phyloP scores from a whole-genome alignment of 2,888 invertebrate genomes.

The Hipparchia sbordonii region DNA sequence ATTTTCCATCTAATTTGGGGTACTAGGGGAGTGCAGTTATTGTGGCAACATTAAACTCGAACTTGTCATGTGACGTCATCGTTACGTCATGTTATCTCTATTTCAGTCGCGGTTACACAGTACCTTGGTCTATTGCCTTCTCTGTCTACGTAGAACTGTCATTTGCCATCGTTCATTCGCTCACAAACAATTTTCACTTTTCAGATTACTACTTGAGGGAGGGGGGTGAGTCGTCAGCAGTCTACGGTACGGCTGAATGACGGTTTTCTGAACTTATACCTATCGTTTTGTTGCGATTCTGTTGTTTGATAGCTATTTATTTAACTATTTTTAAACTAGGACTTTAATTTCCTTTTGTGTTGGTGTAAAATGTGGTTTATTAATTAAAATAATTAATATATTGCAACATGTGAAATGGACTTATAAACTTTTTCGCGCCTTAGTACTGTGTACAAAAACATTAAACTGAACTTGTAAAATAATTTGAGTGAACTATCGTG shows the following conservation, averaged over 20 bases:
- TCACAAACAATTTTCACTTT: too few relatives aligned
- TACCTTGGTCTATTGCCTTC: too few relatives aligned
- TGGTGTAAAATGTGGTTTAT: not conserved
- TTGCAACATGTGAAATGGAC: not conserved
- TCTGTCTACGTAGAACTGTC: too few relatives aligned
- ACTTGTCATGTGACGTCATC: too few relatives aligned
- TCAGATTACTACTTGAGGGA: too few relatives aligned
- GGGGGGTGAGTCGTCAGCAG: not conserved
- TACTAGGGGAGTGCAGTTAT: too few relatives aligned
- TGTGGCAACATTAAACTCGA: too few relatives aligned
- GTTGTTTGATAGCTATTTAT: not conserved
- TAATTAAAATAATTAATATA: not conserved
- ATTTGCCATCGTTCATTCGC: too few relatives aligned
- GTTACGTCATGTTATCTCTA: too few relatives aligned
- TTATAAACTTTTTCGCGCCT: conserved; percentile 34
- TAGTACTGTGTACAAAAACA: conserved; percentile 11
- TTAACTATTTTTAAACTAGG: not conserved
- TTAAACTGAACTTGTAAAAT: not conserved
- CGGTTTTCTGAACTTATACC: conserved; percentile 14
- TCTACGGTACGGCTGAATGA: conserved; percentile 23
- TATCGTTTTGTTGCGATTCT: not conserved
- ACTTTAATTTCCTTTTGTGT: not conserved
- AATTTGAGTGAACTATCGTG: not conserved
- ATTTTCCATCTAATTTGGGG: too few relatives aligned
- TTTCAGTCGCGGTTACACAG: too few relatives aligned